Evolutionary conservation across 2,797 vertebrate species (phyloP).

Genomic region (Antennarius maculatus): DNA sequence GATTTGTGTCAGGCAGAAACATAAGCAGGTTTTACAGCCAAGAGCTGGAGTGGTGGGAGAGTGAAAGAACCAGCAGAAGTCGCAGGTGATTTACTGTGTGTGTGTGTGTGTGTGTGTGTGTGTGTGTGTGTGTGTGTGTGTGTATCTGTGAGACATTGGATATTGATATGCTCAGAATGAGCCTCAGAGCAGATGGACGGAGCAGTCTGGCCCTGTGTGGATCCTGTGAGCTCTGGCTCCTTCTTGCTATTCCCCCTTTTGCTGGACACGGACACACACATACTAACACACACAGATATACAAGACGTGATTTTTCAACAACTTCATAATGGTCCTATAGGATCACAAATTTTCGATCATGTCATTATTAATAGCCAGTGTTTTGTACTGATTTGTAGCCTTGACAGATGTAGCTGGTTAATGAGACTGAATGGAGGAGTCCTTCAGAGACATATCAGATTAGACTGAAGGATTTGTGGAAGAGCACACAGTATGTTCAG

Average conservation of each 20-base stretch:
- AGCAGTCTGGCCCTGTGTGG: slow-evolving; percentile 75
- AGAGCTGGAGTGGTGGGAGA: slow-evolving; percentile 61
- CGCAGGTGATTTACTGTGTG: slow-evolving; percentile 53
- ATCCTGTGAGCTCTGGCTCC: slow-evolving; percentile 76
- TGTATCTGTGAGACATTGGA: slow-evolving; percentile 31
- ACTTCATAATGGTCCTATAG: slow-evolving; percentile 48
- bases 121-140: slow-evolving; percentile 19
- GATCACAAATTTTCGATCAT: slow-evolving; percentile 57
- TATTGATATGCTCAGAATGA: slow-evolving; percentile 79
- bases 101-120: slow-evolving; percentile 5
- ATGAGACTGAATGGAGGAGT: slow-evolving; percentile 55
- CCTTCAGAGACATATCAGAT: slow-evolving; percentile 31
- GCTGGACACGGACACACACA: slow-evolving; percentile 55
- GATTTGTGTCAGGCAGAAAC: slow-evolving; percentile 73
- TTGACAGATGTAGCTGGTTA: slow-evolving; percentile 60
- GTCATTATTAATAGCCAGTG: slow-evolving; percentile 57
- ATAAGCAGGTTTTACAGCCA: slow-evolving; percentile 71
- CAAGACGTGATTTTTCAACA: slow-evolving; percentile 46
- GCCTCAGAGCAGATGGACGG: slow-evolving; percentile 81
- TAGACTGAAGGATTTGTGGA: slow-evolving; percentile 22
- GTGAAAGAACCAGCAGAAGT: slow-evolving; percentile 68
- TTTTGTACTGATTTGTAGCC: slow-evolving; percentile 40
- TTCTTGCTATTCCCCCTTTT: slow-evolving; percentile 58
- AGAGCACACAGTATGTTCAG: slow-evolving; percentile 4
- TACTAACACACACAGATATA: slow-evolving; percentile 29